Conservation (phyloP, 2,797 vertebrate species). For the Petrocephalus schoutedeni region DNA sequence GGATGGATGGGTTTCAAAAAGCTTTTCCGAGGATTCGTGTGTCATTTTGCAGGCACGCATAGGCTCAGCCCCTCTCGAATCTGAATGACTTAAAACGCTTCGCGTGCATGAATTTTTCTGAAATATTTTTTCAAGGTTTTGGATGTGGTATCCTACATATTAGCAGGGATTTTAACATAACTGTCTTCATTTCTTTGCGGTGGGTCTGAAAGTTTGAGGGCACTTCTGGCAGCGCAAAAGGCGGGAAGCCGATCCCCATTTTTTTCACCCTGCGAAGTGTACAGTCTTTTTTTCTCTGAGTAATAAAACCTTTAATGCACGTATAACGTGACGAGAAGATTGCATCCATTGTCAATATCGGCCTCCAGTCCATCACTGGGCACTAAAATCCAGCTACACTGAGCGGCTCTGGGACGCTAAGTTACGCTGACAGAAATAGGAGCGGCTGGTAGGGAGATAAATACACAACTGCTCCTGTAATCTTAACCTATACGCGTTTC, state of each 20-base stretch:
- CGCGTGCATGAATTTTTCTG: background rate
- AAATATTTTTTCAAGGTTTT: background rate
- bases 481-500: background rate
- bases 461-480: background rate
- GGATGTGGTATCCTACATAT: background rate
- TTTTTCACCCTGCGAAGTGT: background rate
- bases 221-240: background rate
- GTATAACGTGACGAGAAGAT: background rate
- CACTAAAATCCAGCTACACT: background rate
- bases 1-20: background rate
- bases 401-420: background rate
- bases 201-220: background rate
- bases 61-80: background rate
- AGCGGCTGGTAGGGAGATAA: background rate
- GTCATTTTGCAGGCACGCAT: background rate
- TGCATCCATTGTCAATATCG: background rate
- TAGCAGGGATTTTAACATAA: background rate
- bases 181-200: background rate
- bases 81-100: too few relatives aligned
- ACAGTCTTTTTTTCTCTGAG: background rate
- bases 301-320: background rate
- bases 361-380: background rate
- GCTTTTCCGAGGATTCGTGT: background rate
- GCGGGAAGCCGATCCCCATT: background rate
- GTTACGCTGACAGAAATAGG: background rate